Base-by-base conservation (phyloP, 2,797 vertebrate genomes). In the Brachyalestes nurse region DNA sequence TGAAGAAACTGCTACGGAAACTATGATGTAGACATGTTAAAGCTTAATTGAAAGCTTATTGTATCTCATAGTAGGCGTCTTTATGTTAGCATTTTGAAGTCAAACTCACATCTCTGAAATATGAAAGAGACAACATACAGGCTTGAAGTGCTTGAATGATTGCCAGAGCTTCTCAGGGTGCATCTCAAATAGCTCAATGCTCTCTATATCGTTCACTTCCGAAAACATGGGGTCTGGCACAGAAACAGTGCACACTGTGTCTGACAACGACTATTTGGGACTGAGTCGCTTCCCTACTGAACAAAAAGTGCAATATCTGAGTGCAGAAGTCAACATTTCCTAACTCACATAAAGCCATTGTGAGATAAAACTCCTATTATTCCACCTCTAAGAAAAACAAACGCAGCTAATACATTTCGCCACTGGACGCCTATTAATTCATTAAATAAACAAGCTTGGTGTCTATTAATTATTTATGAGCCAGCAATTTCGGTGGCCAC, bases 381-480 rank as follows among this genome's bases (percentile, higher is more conserved):
- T 57, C 28, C 28, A 72, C 51, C 70, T 72, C 17, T 38, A 38
- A 57, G 51, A 72, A 72, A 72, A 51, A 57, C 70, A 72, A 57
- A 72, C 49, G 55, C 34, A 55, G 28, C 34, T 72, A 57, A 72
- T 72, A 72, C 38, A 25, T 40, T 72, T 90, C 94, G 92, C 88
- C 92, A 92, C 91, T 81, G 93, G 93, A 94, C 92, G 93, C 92
- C 95, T 96, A 94, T 94, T 96, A 95, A 96, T 96, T 96, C 93
- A 96, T 96, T 96, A 95, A 95, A 93, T 95, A 95, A 95, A 95
- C 95, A 95, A 94, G 92, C 93, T 89, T 93, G 90, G 90, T 90
- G 78, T 87, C 89, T 84, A 92, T 96, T 94, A 96, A 95, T 96
- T 96, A 96, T 96, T 96, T 94, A 96, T 93, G 91, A 84, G 82